These are phyloP conservation scores for Atherix ibis DNA, from an alignment of 2,888 invertebrate genomes.

Conservation along the genomic window DNA sequence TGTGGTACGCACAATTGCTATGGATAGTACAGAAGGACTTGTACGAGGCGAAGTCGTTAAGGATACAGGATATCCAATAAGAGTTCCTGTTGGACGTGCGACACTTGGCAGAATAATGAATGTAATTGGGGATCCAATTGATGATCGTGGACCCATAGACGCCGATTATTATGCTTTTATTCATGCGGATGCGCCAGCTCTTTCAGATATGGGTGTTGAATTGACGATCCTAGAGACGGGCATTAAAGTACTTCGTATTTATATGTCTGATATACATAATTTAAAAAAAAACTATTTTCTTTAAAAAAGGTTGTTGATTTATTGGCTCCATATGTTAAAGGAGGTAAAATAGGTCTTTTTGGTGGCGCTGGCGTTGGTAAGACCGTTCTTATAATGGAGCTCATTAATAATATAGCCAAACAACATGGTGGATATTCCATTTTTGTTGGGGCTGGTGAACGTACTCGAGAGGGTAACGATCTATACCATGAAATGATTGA, in stretches of 20 bases:
- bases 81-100: slow-evolving; percentile 79
- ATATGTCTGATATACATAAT: not conserved
- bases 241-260: slow-evolving; percentile 40
- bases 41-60: slow-evolving; percentile 66
- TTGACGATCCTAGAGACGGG: slow-evolving; percentile 67
- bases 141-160: slow-evolving; percentile 74
- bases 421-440: slow-evolving; percentile 94
- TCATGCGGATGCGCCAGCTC: slow-evolving; percentile 80
- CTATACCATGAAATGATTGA: slow-evolving; percentile 94
- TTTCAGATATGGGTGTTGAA: slow-evolving; percentile 81
- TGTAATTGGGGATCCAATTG: slow-evolving; percentile 72
- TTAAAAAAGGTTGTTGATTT: slow-evolving; percentile 68
- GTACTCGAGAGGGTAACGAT: slow-evolving; percentile 90
- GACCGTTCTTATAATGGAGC: slow-evolving; percentile 91
- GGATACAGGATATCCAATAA: slow-evolving; percentile 75
- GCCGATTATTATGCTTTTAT: slow-evolving; percentile 65
- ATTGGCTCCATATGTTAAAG: slow-evolving; percentile 82
- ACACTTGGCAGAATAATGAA: slow-evolving; percentile 88
- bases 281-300: not conserved
- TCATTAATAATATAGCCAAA: slow-evolving; percentile 90
- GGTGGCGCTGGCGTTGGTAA: slow-evolving; percentile 92
- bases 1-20: slow-evolving; percentile 80
- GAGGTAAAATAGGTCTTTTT: slow-evolving; percentile 86
- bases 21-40: slow-evolving; percentile 87
- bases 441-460: slow-evolving; percentile 90